Evolutionary conservation across 2,797 vertebrate species (phyloP), one percentile per base, ranked within the genome.

Genomic region (Simalia tracyae): DNA sequence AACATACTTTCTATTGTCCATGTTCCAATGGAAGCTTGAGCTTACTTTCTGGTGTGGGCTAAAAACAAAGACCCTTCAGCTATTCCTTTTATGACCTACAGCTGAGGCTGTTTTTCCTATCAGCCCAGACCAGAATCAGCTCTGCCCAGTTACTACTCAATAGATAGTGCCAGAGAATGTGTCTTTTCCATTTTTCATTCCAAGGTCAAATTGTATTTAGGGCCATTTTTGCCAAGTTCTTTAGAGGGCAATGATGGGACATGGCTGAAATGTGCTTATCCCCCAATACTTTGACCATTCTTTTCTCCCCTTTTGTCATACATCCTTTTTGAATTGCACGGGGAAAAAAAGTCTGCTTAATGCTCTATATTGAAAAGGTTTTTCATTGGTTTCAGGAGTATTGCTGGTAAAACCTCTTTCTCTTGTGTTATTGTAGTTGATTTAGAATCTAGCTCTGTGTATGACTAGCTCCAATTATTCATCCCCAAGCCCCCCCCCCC

Each of bases 401-500:
- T 31, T 90, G 0, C 0, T 85, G 89, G 90, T 64, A 31, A 90
- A 9, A 0, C 17, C 24, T 4, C 72, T 86, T 46, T 31, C 57
- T 59, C n/a, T 4, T 3, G 19, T 57, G 84, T 22, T 8, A 0
- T 81, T 93, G 64, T 3, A 81, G 61, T 1, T 91, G n/a, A 93
- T 94, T 94, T 89, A 4, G 2, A 93, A 90, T 89, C 6, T 36
- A 94, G 92, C 63, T 86, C 57, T 5, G 1, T 85, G 0, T 90
- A 87, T 81, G 84, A 88, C 17, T 28, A 54, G 68, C 57, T 95
- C 64, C 88, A 9, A 91, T 92, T 92, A 92, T 91, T 93, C 66
- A 81, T 86, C 85, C 24, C 50, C 66, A 42, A 9, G 54, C 57
- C 86, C 50, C 91, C 36, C 36, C 36, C 42, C 85, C 0, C 31